Conservation (phyloP, 2,113 vertebrate species). For the Marmota monax region DNA sequence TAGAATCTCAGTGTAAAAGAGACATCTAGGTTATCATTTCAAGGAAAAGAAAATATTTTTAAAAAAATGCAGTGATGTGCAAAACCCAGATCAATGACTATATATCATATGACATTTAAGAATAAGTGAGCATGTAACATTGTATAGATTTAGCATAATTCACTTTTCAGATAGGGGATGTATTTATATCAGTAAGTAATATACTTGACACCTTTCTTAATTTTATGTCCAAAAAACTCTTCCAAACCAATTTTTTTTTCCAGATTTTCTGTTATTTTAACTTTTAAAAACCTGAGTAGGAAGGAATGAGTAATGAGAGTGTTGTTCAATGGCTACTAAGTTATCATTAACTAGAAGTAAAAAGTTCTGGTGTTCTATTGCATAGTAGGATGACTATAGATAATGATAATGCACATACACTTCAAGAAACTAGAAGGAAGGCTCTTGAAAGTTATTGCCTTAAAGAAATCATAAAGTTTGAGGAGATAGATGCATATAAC, state of each 20-base stretch:
- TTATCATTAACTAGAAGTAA: background rate
- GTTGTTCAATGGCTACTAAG: background rate
- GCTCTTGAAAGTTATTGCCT: background rate
- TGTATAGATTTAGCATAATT: background rate
- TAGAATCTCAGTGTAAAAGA: background rate
- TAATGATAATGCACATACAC: background rate
- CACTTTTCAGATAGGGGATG: background rate
- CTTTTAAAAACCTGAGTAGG: background rate
- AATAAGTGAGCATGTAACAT: background rate
- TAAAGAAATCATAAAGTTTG: background rate
- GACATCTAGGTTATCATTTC: background rate
- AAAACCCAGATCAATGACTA: background rate
- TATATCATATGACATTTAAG: background rate
- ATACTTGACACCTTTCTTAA: slow-evolving; percentile 22
- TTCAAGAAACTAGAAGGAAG: background rate
- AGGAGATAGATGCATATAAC: background rate
- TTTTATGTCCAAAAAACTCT: slow-evolving; percentile 4
- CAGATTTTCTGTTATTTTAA: slow-evolving; percentile 35
- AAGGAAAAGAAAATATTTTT: background rate
- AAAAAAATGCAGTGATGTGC: background rate
- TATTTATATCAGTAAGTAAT: background rate
- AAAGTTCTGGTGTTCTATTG: background rate
- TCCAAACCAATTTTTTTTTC: background rate
- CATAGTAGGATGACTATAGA: background rate
- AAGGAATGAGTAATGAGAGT: background rate